A percentile compares a stretch with the other conserved stretches of the same genome.
These are phyloP conservation scores for Eudasyphora cyanicolor DNA, from an alignment of 2,888 invertebrate species.

Conservation along the genomic window DNA sequence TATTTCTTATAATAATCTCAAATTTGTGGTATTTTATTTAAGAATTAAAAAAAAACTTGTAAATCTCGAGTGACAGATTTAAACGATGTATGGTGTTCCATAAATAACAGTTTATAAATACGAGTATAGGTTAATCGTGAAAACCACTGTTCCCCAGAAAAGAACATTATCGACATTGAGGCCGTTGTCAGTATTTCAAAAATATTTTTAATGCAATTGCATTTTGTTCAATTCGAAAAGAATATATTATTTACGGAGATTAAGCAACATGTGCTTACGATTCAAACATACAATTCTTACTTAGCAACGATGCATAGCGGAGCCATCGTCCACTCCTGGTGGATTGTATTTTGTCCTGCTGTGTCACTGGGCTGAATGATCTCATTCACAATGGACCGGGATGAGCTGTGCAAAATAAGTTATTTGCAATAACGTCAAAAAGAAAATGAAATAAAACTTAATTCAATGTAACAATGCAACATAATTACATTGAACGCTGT, in stretches of 20 bases:
- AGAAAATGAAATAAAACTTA: slow-evolving; percentile 5
- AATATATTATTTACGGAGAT: neutral
- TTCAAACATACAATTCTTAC: neutral
- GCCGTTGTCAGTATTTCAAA: neutral
- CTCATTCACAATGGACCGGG: neutral
- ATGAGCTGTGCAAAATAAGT: neutral
- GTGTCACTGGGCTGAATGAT: too few relatives aligned
- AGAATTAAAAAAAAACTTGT: too few relatives aligned
- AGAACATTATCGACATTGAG: neutral
- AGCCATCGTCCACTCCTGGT: neutral
- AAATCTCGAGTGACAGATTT: too few relatives aligned
- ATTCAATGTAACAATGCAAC: slow-evolving; percentile 5
- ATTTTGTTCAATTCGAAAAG: neutral
- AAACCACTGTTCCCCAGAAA: too few relatives aligned
- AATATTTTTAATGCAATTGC: neutral
- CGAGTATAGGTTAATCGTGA: too few relatives aligned
- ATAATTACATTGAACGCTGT: neutral
- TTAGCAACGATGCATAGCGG: neutral
- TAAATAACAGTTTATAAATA: too few relatives aligned
- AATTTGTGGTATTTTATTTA: too few relatives aligned
- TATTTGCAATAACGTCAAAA: slow-evolving; percentile 4
- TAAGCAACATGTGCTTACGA: slow-evolving; percentile 3
- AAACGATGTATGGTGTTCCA: too few relatives aligned
- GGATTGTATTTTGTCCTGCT: neutral
- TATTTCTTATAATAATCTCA: too few relatives aligned